A percentile compares a stretch with the other conserved stretches of the same genome.
Evolutionary conservation across 2,888 invertebrate species (phyloP).

Genomic region (Coenonympha arcania): DNA sequence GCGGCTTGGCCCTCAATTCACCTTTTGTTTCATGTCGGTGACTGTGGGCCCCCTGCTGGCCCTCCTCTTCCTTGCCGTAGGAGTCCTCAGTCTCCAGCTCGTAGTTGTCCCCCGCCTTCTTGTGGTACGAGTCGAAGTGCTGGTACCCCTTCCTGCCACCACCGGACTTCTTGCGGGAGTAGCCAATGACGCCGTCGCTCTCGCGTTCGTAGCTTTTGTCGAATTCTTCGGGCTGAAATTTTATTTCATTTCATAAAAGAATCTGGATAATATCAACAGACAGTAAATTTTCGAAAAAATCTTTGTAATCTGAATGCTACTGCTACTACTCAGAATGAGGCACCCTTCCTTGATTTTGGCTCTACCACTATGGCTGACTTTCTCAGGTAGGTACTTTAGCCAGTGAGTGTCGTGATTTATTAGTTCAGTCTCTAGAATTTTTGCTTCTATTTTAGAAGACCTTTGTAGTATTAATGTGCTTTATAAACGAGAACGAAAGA

Average conservation of each 20-base stretch:
- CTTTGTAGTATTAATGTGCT: no score
- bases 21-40: conserved; percentile 56
- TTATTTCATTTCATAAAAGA: not conserved
- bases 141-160: conserved; percentile 82
- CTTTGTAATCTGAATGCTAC: no score
- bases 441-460: no score
- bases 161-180: conserved; percentile 76
- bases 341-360: no score
- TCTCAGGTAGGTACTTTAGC: no score
- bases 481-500: no score
- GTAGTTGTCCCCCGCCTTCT: conserved; percentile 81
- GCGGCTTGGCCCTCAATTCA: conserved; percentile 40
- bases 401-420: no score
- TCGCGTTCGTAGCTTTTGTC: conserved; percentile 76
- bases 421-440: no score
- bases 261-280: not conserved
- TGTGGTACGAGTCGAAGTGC: conserved; percentile 81
- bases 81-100: conserved; percentile 80
- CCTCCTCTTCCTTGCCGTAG: conserved; percentile 73
- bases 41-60: conserved; percentile 63
- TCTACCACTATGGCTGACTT: no score
- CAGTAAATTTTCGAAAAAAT: no score
- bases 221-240: conserved; percentile 56
- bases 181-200: conserved; percentile 78
- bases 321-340: no score